Conservation (phyloP, 2,888 invertebrate genomes). For the Agriopis marginaria region DNA sequence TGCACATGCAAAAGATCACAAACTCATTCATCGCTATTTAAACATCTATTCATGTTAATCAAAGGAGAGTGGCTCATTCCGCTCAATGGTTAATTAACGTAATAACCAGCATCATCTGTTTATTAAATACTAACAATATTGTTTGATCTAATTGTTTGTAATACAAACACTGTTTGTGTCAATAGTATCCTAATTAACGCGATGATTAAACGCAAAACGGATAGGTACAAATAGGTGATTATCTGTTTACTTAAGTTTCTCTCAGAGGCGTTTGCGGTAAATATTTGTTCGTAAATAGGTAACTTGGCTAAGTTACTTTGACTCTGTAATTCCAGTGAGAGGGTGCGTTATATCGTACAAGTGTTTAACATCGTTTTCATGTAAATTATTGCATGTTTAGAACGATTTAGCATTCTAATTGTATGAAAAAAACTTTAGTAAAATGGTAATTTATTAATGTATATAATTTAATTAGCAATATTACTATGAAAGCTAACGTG, state of each 20-base stretch:
- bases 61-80: slow-evolving; percentile 9
- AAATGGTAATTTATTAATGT: neutral
- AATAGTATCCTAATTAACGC: slow-evolving; percentile 81
- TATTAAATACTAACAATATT: slow-evolving; percentile 52
- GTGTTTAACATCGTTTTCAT: slow-evolving; percentile 9
- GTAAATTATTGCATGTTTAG: neutral
- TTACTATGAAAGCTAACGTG: too few species aligned
- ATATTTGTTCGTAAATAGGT: slow-evolving; percentile 54
- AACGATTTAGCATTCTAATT: neutral
- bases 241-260: slow-evolving; percentile 66
- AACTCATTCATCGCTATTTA: neutral
- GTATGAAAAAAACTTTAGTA: neutral
- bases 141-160: slow-evolving; percentile 78
- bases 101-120: slow-evolving; percentile 29
- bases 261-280: slow-evolving; percentile 48
- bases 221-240: slow-evolving; percentile 70
- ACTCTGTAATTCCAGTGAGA: slow-evolving; percentile 31
- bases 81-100: slow-evolving; percentile 38
- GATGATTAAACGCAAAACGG: slow-evolving; percentile 78
- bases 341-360: slow-evolving; percentile 10
- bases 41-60: neutral
- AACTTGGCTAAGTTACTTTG: slow-evolving; percentile 33
- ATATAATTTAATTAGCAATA: too few species aligned
- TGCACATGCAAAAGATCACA: neutral
- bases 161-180: slow-evolving; percentile 74